These are phyloP conservation scores for Pungitius pungitius DNA, from an alignment of 2,113 vertebrate species.

Conservation along the genomic window DNA sequence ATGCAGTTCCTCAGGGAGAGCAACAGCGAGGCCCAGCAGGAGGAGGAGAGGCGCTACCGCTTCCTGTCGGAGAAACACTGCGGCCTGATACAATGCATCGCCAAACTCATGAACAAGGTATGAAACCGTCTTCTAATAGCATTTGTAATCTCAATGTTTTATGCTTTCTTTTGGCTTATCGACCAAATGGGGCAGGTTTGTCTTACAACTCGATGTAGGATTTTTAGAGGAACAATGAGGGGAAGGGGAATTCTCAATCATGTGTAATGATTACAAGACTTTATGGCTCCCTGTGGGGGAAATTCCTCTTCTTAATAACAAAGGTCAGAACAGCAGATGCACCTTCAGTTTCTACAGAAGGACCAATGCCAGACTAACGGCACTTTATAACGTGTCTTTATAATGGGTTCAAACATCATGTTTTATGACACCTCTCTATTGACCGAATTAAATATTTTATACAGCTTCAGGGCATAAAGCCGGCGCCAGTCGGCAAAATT, in stretches of 20 bases:
- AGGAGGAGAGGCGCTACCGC: conserved; percentile 93
- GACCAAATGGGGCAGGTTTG: not conserved
- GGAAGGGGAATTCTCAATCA: conserved; percentile 2
- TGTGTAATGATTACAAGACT: conserved; percentile 21
- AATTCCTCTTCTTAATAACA: not conserved
- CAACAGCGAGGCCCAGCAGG: conserved; percentile 85
- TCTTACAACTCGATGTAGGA: not conserved
- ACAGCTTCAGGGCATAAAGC: not conserved
- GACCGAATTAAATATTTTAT: not conserved
- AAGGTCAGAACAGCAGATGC: conserved; percentile 3
- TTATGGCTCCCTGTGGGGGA: conserved; percentile 3
- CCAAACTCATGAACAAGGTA: conserved; percentile 80
- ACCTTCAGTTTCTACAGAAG: not conserved
- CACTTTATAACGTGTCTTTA: not conserved
- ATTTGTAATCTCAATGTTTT: conserved; percentile 1
- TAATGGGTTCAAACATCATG: conserved; percentile 1
- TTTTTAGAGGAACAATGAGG: not conserved
- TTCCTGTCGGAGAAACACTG: conserved; percentile 96
- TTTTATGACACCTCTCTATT: conserved; percentile 5
- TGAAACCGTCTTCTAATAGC: not conserved
- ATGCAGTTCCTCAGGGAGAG: conserved; percentile 86
- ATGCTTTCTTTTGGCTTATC: conserved; percentile 17
- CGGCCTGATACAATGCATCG: conserved; percentile 68
- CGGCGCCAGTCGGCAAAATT: not conserved
- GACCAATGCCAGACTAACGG: not conserved